Percentiles rank a stretch among this genome's conserved stretches.
phyloP scores from a whole-genome alignment of 2,797 vertebrate species.

The Yasuhikotakia modesta region DNA sequence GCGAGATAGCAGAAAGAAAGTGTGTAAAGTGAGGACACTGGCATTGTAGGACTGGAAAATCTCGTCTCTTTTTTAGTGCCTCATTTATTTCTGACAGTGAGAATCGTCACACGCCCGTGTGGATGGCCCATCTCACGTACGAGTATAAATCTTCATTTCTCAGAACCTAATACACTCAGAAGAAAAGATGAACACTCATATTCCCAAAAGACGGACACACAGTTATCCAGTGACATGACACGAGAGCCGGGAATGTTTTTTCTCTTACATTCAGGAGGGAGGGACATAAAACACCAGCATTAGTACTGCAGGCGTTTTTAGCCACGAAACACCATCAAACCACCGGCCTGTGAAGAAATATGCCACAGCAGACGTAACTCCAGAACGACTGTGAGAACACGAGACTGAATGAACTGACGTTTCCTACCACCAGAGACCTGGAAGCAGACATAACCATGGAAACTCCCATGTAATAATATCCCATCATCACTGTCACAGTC shows the following conservation, averaged over 20 bases:
- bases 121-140: no score
- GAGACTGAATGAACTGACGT: constrained; percentile 50
- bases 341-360: constrained; percentile 61
- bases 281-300: constrained; percentile 49
- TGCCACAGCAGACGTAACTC: constrained; percentile 65
- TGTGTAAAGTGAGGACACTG: not conserved
- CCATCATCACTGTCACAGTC: constrained; percentile 7
- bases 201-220: constrained; percentile 6
- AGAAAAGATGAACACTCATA: not conserved
- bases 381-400: constrained; percentile 61
- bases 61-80: constrained; percentile 18
- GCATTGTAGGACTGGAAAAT: constrained; percentile 48
- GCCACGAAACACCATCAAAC: constrained; percentile 49
- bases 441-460: constrained; percentile 40
- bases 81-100: no score
- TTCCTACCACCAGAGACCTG: constrained; percentile 60
- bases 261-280: constrained; percentile 38
- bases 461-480: constrained; percentile 18
- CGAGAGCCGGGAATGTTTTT: constrained; percentile 16
- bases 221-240: constrained; percentile 22
- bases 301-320: constrained; percentile 55
- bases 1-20: not conserved
- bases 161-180: not conserved
- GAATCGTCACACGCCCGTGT: constrained; percentile 9
- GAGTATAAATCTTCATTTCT: constrained; percentile 13